Base-by-base conservation (phyloP, 2,888 invertebrate genomes). In the Tuta absoluta region DNA sequence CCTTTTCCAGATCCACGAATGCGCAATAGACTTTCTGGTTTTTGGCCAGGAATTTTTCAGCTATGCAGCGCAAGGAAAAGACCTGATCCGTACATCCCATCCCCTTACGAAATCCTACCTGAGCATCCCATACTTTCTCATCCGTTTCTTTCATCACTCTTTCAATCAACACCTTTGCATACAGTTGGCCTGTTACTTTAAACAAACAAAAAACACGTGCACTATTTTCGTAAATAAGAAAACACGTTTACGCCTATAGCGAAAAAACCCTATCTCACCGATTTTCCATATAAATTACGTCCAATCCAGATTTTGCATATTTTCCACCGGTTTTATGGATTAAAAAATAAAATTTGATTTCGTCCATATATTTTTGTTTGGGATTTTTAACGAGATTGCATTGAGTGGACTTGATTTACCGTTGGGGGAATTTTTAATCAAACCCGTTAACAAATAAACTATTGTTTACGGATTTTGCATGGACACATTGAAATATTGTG, bases 241-340 rank as follows among this genome's bases (percentile, higher is more conserved):
- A 51, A 51, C 12, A 21, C 21, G 51, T 51, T 51, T 23, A 21
- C 51, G 51, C 11, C 11, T 51, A 51, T 51, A 2, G 12, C 19
- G 3, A 23, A 51, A 51, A 51, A 51, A 51, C 51, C 21, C 1
- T 19, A 21, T 21, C 51, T 48, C 21, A 21, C 19, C 51, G 51
- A 38, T 38, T 62, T 63, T 45, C 56, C 57, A 63, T 63, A 63
- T 63, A 57, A 63, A 63, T 63, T 49, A 62, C 62, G 37, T 37
- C 11, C 51, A 51, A 33, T 51, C 62, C 49, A 62, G 51, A 62
- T 61, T 62, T 62, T 62, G 51, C 62, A 62, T 62, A 62, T 51
- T 37, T 49, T 33, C 33, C 33, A 51, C 37, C 17, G 49, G 33
- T 51, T 62, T 62, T 62, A 19, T 21, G 48, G 33, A 48, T 28